phyloP scores from a whole-genome alignment of 2,888 invertebrate genomes.

The Caenorhabditis macrosperma region DNA sequence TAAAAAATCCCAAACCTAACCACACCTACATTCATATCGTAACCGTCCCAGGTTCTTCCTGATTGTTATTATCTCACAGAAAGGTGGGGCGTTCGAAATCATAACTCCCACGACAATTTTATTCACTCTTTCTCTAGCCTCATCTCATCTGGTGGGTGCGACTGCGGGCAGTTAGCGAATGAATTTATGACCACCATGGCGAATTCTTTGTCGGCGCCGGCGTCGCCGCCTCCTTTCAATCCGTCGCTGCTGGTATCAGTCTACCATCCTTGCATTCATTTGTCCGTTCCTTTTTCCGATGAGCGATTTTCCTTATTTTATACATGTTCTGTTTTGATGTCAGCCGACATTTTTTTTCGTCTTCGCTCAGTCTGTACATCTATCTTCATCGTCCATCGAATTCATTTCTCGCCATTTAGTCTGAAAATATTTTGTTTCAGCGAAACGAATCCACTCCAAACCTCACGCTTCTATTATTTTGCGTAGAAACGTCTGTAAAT shows the following conservation, averaged over 20 bases:
- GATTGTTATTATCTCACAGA: background rate
- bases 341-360: constrained; percentile 4
- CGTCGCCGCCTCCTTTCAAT: constrained; percentile 22
- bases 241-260: constrained; percentile 33
- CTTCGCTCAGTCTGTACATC: background rate
- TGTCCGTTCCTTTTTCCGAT: constrained; percentile 30
- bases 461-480: background rate
- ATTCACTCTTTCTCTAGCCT: constrained; percentile 17
- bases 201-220: constrained; percentile 42
- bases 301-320: constrained; percentile 13
- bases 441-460: constrained; percentile 42
- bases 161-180: constrained; percentile 30
- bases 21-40: no score
- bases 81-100: constrained; percentile 8
- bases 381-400: constrained; percentile 2
- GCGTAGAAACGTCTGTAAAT: constrained; percentile 19
- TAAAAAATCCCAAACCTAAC: no score
- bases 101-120: constrained; percentile 44
- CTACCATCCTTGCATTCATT: background rate
- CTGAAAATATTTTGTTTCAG: constrained; percentile 18
- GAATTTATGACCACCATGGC: constrained; percentile 53
- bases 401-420: background rate
- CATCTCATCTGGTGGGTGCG: constrained; percentile 38
- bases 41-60: background rate
- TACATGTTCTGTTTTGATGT: constrained; percentile 19